Conservation (phyloP, 2,888 invertebrate genomes). For the Watsonalla cultraria region DNA sequence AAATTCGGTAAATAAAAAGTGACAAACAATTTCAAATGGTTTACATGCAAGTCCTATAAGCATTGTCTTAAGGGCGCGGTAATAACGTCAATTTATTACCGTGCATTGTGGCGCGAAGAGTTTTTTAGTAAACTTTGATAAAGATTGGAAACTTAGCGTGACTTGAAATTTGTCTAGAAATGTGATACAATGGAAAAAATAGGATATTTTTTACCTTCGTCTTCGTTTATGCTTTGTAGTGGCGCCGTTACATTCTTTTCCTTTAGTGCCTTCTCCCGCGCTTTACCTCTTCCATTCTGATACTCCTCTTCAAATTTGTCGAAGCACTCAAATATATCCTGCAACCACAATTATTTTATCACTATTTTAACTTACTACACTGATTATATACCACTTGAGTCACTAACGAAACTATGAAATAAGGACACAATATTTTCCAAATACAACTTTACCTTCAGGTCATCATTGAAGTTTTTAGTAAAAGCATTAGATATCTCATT, state of each 20-base stretch:
- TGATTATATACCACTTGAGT: conserved; percentile 2
- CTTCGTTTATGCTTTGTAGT: conserved; percentile 64
- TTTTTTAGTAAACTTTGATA: no score
- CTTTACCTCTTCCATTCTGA: conserved; percentile 38
- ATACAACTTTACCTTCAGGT: conserved; percentile 53
- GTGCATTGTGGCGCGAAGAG: no score
- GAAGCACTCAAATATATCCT: conserved; percentile 50
- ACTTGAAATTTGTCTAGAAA: no score
- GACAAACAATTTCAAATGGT: no score
- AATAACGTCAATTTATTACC: no score
- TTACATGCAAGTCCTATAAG: no score
- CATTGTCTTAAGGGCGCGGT: no score
- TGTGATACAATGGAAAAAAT: not conserved
- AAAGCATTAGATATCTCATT: conserved; percentile 46
- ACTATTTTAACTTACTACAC: conserved; percentile 6
- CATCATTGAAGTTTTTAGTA: conserved; percentile 47
- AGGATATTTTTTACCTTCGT: conserved; percentile 43
- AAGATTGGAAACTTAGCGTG: no score
- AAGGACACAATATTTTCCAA: conserved; percentile 9
- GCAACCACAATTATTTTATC: conserved; percentile 31
- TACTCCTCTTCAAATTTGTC: conserved; percentile 60
- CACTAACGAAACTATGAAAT: conserved; percentile 6
- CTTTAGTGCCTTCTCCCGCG: conserved; percentile 46
- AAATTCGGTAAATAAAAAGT: no score
- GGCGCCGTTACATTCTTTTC: conserved; percentile 46